Evolutionary conservation across 2,113 vertebrate species (phyloP), one percentile per base, ranked within the genome.

Genomic region (Podarcis cretensis): DNA sequence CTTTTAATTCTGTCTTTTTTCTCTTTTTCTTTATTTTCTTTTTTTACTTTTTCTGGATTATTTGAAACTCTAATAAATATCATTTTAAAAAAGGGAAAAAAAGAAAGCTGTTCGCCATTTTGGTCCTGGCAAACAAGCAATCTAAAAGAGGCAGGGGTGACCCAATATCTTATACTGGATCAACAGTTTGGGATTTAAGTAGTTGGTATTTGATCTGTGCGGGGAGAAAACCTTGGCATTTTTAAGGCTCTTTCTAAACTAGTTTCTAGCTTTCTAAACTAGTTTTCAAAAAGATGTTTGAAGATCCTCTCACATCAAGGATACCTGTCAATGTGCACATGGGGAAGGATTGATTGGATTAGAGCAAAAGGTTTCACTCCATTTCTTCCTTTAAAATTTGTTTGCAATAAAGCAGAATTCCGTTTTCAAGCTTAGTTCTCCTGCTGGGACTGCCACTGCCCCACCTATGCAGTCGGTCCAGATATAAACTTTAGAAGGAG

Each of bases 221-320:
- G 85, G 81, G 65, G 86, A 86, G 32, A 69, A 79, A 83, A 81
- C 57, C 6, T 23, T 77, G 14, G 32, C 13, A 86, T 77, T 86
- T 69, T 92, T 90, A 54, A 82, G 85, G 82, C 63, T 86, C 71
- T 75, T 91, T 40, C 35, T 87, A 78, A 92, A 89, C 85, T 77
- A 73, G 89, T 88, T 85, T 89, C n/a, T n/a, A n/a, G 48, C 13
- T 48, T 79, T 78, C 78, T 87, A 78, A 92, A 89, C 85, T 77
- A 73, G 89, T 88, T 85, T 89, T 87, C 43, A 83, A 87, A 80
- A 69, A 37, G 74, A 43, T 87, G 37, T 89, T 75, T 90, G 83
- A 92, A 71, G 16, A 86, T 63, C 40, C 16, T 48, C 74, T 82
- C 13, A 1, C 65, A 68, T 63, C 83, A 86, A 88, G 25, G 84